Evolutionary conservation across 2,888 invertebrate genomes (phyloP).

Genomic region (Dysmachus trigonus): DNA sequence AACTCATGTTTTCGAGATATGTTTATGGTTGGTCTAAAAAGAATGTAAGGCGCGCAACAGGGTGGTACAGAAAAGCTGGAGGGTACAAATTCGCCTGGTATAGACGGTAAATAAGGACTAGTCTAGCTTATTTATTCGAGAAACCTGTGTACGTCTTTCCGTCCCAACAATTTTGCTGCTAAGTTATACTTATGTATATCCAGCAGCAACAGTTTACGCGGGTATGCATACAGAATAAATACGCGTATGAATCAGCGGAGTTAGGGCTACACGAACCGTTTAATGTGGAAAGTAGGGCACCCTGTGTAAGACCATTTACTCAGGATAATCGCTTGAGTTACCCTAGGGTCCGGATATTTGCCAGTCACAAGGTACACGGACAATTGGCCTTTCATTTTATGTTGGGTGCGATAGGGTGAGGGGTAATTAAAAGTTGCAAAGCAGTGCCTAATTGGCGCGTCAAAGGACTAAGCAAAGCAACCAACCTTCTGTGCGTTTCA

Average conservation of each 20-base stretch:
- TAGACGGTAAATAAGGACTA: background rate
- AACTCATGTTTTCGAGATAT: background rate
- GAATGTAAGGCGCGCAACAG: background rate
- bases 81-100: background rate
- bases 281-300: background rate
- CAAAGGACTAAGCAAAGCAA: background rate
- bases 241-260: background rate
- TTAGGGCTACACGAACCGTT: background rate
- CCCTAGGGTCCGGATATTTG: background rate
- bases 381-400: background rate
- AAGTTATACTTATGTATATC: background rate
- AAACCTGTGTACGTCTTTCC: background rate
- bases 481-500: background rate
- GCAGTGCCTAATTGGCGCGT: background rate
- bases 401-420: background rate
- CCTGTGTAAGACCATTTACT: background rate
- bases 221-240: background rate
- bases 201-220: background rate
- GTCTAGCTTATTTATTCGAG: background rate
- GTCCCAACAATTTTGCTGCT: background rate
- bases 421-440: background rate
- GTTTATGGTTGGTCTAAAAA: background rate
- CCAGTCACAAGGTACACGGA: background rate
- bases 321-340: background rate
- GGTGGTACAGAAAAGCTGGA: background rate